Percentiles rank a stretch among this genome's conserved stretches.
Evolutionary conservation across 2,113 vertebrate species (phyloP).

Genomic region (Tetrao urogallus): DNA sequence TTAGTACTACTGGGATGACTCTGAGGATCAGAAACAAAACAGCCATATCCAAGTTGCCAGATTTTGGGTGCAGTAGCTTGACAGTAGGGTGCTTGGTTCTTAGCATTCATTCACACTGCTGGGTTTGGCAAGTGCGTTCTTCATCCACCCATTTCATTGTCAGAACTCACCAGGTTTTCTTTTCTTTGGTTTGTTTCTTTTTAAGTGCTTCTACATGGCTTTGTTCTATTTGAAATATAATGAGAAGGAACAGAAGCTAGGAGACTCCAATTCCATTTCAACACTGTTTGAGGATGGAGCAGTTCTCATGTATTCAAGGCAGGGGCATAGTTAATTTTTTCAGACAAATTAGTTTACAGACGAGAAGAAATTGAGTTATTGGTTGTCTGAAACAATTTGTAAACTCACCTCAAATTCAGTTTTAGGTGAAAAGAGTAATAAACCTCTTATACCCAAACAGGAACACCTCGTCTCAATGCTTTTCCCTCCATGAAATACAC

Average conservation of each 20-base stretch:
- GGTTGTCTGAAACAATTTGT: not conserved
- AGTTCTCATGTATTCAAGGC: not conserved
- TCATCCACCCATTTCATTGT: not conserved
- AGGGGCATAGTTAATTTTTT: not conserved
- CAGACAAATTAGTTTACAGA: constrained; percentile 12
- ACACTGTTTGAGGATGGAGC: not conserved
- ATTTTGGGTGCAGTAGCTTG: not conserved
- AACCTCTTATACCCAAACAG: not conserved
- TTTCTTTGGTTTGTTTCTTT: not conserved
- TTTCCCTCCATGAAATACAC: not conserved
- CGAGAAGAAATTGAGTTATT: not conserved
- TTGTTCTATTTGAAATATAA: not conserved
- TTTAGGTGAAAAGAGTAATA: not conserved
- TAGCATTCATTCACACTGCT: not conserved
- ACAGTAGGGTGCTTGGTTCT: not conserved
- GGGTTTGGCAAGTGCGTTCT: not conserved
- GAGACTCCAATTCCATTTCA: constrained; percentile 18
- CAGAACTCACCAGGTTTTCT: not conserved
- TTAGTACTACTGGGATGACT: not conserved
- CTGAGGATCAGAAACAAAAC: not conserved
- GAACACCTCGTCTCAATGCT: not conserved
- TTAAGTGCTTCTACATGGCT: not conserved
- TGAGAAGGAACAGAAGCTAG: not conserved
- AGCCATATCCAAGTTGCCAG: not conserved
- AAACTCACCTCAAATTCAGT: not conserved